phyloP scores from a whole-genome alignment of 1,140 invertebrate genomes.

The Polyergus mexicanus region DNA sequence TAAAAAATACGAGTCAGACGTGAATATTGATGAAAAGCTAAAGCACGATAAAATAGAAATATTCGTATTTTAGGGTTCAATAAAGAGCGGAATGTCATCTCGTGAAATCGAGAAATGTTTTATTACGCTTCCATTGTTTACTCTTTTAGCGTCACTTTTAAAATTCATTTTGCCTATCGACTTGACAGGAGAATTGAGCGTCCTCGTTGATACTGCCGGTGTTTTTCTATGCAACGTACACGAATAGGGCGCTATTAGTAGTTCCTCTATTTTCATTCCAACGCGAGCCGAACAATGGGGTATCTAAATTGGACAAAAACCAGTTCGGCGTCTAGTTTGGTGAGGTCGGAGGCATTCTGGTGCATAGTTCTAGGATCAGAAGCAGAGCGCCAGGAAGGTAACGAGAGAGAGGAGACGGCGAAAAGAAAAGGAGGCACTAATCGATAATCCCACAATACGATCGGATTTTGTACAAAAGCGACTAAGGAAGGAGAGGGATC shows the following conservation, averaged over 20 bases:
- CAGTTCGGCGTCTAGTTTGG: conserved; percentile 78
- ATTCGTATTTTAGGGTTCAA: not conserved
- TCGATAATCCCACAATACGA: conserved; percentile 15
- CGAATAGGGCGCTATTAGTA: conserved; percentile 19
- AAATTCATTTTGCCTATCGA: conserved; percentile 4
- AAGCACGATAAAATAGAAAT: not conserved
- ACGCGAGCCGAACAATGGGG: conserved; percentile 74
- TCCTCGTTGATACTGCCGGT: conserved; percentile 18
- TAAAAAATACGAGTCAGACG: not conserved
- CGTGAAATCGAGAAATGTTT: not conserved
- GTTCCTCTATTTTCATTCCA: conserved; percentile 78
- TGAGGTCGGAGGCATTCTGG: conserved; percentile 68
- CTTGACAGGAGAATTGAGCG: conserved; percentile 7
- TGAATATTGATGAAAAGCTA: not conserved
- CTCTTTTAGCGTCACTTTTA: conserved; percentile 16
- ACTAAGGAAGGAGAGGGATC: not conserved
- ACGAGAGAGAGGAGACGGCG: not conserved
- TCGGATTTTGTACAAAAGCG: too few species aligned
- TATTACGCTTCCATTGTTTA: not conserved
- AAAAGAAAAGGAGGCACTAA: not conserved
- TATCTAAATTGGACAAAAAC: conserved; percentile 80
- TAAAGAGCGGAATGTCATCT: not conserved
- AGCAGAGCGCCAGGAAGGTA: conserved; percentile 41
- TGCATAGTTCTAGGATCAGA: conserved; percentile 53
- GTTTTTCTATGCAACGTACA: conserved; percentile 60